Evolutionary conservation across 92 coral and sea anemone genomes (phyloP).

Genomic region (Meandrina meandrites): DNA sequence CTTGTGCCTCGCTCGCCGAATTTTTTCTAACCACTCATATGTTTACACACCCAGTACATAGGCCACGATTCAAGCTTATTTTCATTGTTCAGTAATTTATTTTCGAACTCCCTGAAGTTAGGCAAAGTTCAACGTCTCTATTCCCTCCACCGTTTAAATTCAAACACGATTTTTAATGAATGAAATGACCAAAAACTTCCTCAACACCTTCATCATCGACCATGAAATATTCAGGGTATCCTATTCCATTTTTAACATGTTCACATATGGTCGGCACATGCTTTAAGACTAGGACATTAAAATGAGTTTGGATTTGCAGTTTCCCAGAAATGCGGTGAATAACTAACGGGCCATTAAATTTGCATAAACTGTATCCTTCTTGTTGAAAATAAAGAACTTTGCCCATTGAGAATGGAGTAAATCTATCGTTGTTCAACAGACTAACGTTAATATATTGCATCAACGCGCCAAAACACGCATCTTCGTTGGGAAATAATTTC

Average conservation of each 20-base stretch:
- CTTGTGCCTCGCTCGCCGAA: no score
- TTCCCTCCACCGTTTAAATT: background rate
- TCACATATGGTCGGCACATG: conserved; percentile 60
- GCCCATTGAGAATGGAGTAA: conserved; percentile 65
- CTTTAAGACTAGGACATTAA: conserved; percentile 60
- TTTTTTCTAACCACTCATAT: no score
- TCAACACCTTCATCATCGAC: background rate
- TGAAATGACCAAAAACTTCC: background rate
- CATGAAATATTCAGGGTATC: background rate
- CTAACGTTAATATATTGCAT: conserved; percentile 51
- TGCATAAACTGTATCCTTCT: conserved; percentile 45
- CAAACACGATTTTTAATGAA: no score
- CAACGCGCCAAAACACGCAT: conserved; percentile 75
- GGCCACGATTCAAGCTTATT: no score
- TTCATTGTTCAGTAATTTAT: no score
- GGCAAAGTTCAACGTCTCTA: background rate
- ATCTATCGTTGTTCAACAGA: conserved; percentile 46
- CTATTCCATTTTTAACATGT: conserved; percentile 33
- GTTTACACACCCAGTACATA: no score
- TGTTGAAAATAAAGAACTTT: conserved; percentile 17
- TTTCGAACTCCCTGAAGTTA: background rate
- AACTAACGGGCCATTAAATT: conserved; percentile 67
- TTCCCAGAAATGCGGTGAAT: conserved; percentile 62
- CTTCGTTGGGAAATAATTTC: conserved; percentile 73
- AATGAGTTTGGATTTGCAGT: conserved; percentile 66